Evolutionary conservation across 2,797 vertebrate genomes (phyloP), one percentile per base, ranked within the genome.

Genomic region (Anabas testudineus): DNA sequence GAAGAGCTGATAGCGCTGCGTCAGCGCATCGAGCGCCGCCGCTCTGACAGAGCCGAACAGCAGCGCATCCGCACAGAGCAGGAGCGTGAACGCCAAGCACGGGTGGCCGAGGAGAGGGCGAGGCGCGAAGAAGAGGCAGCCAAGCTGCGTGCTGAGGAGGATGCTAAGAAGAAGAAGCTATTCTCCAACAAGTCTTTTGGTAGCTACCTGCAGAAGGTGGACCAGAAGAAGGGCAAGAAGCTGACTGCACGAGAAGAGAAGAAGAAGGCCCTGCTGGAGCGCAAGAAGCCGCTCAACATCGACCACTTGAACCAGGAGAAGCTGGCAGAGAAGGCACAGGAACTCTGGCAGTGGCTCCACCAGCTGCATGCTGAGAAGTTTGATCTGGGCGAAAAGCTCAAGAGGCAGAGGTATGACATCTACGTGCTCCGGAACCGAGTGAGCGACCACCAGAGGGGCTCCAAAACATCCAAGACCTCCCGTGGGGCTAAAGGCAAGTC

Each of bases 381-480:
- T 15, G 92, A 95, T 67, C 76, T 95, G 18, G 83, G 76, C 0
- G 95, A 95, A 54, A 90, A 90, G 81, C 90, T 94, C 54, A 95
- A 94, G 88, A 89, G 70, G 84, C 95, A 95, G 88, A 95, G 93
- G 86, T 95, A 95, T 14, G 94, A 95, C 41, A 93, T 95, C 75
- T 74, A 89, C 0, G 90, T 95, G 57, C 91, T 95, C 19, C 79
- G 92, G 1, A 95, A 95, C 86, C 86, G 94, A 9, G 93, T 95
- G 74, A 93, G 42, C 13, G 94, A 95, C 74, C 94, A 95, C 75
- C 94, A 95, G 88, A 89, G 91, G 41, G 90, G 88, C 75, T 91
- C 92, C 49, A 95, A 95, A 49, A 74, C 83, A 0, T 67, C 82
- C 21, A 95, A 95, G 87, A 88, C 83, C 6, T 77, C 83, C 41